Evolutionary conservation across 2,888 invertebrate species (phyloP).

Genomic region (Mactromeris polynyma): DNA sequence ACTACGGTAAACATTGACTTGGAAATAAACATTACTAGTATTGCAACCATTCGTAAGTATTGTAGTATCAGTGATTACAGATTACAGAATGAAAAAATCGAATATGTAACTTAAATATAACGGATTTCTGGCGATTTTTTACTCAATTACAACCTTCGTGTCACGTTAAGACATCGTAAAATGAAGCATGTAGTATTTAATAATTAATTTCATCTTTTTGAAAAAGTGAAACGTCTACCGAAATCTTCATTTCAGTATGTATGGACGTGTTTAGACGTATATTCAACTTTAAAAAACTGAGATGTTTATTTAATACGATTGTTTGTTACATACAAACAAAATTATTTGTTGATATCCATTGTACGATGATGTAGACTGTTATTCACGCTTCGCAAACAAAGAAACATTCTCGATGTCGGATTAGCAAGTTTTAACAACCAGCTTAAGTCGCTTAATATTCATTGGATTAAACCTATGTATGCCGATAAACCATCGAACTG

Average conservation of each 20-base stretch:
- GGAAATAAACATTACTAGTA: neutral
- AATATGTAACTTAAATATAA: neutral
- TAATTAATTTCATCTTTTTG: neutral
- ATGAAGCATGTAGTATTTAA: too few relatives aligned
- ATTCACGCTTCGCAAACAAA: neutral
- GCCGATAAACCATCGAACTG: neutral
- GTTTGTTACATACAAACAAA: neutral
- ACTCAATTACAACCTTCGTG: neutral
- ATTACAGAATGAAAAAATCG: neutral
- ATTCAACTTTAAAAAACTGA: neutral
- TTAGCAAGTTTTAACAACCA: neutral
- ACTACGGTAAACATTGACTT: neutral
- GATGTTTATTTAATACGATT: slow-evolving; percentile 1
- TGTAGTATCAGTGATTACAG: neutral
- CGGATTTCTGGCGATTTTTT: neutral
- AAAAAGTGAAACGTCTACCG: neutral
- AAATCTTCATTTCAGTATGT: neutral
- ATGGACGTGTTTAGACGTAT: neutral
- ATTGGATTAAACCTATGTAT: neutral
- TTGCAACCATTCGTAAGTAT: neutral
- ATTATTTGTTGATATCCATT: neutral
- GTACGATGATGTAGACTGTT: neutral
- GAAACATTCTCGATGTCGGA: neutral
- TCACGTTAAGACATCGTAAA: too few relatives aligned
- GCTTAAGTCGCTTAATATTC: neutral